phyloP scores from a whole-genome alignment of 2,888 invertebrate genomes.

The Tupiocoris notatus region DNA sequence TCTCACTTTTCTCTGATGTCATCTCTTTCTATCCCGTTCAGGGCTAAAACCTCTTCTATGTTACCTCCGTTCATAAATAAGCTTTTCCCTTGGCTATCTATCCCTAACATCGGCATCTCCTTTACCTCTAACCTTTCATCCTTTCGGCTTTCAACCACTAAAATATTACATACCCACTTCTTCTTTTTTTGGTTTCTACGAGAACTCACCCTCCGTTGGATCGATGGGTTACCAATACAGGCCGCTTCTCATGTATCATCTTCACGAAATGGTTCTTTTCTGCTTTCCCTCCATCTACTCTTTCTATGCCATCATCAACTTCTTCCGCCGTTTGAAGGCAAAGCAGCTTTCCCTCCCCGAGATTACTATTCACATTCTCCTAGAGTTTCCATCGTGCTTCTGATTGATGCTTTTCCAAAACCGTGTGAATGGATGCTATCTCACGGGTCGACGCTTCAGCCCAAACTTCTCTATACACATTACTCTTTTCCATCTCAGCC shows the following conservation, averaged over 20 bases:
- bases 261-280: conserved; percentile 17
- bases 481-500: background rate
- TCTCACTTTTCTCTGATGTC: background rate
- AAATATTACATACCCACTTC: conserved; percentile 35
- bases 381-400: background rate
- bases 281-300: background rate
- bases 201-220: conserved; percentile 6
- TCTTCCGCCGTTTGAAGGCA: background rate
- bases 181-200: background rate
- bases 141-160: conserved; percentile 7
- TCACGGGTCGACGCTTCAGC: background rate
- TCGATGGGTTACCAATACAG: conserved; percentile 33
- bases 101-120: background rate
- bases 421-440: background rate
- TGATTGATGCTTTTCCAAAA: background rate
- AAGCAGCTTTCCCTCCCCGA: background rate
- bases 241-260: conserved; percentile 35
- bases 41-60: background rate
- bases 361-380: background rate
- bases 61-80: background rate
- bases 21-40: background rate
- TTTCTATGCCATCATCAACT: too few relatives aligned
- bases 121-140: conserved; percentile 30
- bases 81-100: background rate
- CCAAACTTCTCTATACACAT: background rate